Evolutionary conservation across 2,797 vertebrate genomes (phyloP).

Genomic region (Avahi laniger): DNA sequence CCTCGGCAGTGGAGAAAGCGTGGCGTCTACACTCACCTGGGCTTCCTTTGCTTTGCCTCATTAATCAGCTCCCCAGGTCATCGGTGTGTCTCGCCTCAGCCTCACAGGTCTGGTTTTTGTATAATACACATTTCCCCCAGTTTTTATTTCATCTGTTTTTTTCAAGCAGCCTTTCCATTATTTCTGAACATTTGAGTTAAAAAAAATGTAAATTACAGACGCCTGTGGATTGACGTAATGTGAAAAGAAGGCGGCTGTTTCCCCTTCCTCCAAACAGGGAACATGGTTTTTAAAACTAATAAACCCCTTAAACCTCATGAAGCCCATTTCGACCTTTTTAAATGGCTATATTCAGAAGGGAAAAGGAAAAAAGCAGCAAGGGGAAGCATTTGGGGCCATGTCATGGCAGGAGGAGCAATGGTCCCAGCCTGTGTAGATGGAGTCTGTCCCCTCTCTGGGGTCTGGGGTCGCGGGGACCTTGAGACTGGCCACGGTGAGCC

Average conservation of each 20-base stretch:
- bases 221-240: slow-evolving; percentile 79
- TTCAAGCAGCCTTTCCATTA: slow-evolving; percentile 79
- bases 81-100: slow-evolving; percentile 80
- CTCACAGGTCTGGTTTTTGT: slow-evolving; percentile 84
- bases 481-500: background rate
- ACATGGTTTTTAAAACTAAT: slow-evolving; percentile 72
- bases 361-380: background rate
- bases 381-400: background rate
- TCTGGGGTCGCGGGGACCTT: background rate
- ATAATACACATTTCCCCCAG: slow-evolving; percentile 80
- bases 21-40: slow-evolving; percentile 74
- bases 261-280: slow-evolving; percentile 66
- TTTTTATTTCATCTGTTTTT: slow-evolving; percentile 83
- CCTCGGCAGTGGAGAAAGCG: slow-evolving; percentile 48
- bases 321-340: slow-evolving; percentile 53
- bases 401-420: background rate
- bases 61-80: slow-evolving; percentile 84
- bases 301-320: slow-evolving; percentile 55
- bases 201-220: slow-evolving; percentile 81
- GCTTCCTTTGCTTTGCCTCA: slow-evolving; percentile 79
- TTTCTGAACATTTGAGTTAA: slow-evolving; percentile 77
- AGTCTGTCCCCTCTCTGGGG: background rate
- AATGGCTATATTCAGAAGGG: slow-evolving; percentile 44
- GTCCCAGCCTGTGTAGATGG: background rate
- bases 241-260: slow-evolving; percentile 79